Conservation (phyloP, 2,888 invertebrate genomes). For the Xestoiulus laeticollis region DNA sequence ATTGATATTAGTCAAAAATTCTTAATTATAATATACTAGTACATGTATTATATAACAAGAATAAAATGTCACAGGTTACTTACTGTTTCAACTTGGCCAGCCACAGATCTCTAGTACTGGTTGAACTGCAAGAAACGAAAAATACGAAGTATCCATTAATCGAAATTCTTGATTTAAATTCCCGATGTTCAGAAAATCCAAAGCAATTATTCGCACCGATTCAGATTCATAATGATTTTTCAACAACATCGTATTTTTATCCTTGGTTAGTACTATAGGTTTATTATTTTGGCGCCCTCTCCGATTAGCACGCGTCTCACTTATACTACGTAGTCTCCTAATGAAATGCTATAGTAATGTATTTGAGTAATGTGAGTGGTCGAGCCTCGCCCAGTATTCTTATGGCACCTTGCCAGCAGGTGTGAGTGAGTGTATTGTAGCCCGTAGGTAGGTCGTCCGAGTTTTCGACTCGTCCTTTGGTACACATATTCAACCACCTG, state of each 20-base stretch:
- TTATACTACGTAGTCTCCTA: background rate
- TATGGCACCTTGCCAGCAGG: background rate
- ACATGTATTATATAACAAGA: too few species aligned
- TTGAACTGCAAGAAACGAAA: constrained; percentile 68
- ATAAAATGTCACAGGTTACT: constrained; percentile 57
- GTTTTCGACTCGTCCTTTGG: background rate
- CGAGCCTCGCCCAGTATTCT: background rate
- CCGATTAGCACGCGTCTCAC: background rate
- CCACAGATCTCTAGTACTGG: constrained; percentile 74
- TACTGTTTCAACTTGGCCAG: constrained; percentile 69
- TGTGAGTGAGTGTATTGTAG: background rate
- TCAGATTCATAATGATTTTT: background rate
- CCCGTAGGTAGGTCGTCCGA: constrained; percentile 7
- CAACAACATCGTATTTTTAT: background rate
- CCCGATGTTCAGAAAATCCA: background rate
- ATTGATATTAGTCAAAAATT: too few species aligned
- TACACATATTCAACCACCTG: background rate
- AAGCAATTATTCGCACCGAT: background rate
- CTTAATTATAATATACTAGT: too few species aligned
- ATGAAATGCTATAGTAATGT: background rate
- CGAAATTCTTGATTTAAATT: background rate
- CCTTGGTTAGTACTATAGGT: too few species aligned
- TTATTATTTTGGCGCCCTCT: background rate
- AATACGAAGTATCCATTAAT: constrained; percentile 45
- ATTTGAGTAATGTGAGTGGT: constrained; percentile 12